Percentiles rank a stretch among this genome's conserved stretches.
These are phyloP conservation scores for Diacarnus erythraeanus DNA, from an alignment of 37 sponge, comb jelly and placozoan species.

Conservation along the genomic window DNA sequence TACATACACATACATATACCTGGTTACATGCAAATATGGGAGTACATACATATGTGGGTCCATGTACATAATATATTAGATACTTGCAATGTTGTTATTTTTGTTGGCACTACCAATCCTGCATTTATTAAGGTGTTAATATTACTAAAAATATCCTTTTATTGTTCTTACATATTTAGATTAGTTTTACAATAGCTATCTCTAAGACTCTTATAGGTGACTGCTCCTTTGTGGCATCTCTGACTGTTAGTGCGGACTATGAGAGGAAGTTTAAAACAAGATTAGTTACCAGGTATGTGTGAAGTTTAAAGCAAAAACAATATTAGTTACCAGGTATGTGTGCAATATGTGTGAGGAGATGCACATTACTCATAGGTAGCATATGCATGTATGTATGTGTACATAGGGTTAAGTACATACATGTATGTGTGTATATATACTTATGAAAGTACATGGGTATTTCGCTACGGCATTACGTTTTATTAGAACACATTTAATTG, in stretches of 20 bases:
- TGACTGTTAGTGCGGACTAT: conserved; percentile 89
- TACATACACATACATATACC: not conserved
- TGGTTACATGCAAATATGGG: not conserved
- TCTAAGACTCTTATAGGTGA: conserved; percentile 93
- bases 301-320: conserved; percentile 45
- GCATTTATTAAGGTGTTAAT: no score
- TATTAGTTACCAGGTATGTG: conserved; percentile 81
- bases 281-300: conserved; percentile 81
- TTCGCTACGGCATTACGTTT: not conserved
- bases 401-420: not conserved
- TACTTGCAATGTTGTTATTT: no score
- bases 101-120: no score
- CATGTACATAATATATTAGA: no score
- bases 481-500: no score
- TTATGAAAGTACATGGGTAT: not conserved
- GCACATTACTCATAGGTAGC: not conserved
- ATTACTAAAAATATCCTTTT: no score
- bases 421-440: not conserved
- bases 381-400: not conserved
- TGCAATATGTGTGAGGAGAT: not conserved
- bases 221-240: conserved; percentile 98
- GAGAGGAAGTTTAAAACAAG: conserved; percentile 91
- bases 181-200: not conserved
- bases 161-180: no score
- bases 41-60: no score